Conservation (phyloP, 2,888 invertebrate genomes). For the Idaea straminata region DNA sequence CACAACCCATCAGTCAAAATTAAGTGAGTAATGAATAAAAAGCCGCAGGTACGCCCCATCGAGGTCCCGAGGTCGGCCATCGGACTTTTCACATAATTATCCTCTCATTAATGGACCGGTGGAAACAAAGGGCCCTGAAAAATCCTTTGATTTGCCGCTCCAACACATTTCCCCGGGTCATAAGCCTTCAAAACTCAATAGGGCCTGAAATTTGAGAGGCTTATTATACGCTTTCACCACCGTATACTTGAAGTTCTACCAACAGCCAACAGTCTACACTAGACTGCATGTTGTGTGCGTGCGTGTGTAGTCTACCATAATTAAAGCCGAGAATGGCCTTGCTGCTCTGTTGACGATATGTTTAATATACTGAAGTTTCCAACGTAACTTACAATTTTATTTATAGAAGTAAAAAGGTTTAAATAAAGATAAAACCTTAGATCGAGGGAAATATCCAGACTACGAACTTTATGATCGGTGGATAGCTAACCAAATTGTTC, state of each 20-base stretch:
- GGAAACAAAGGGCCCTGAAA: slow-evolving; percentile 63
- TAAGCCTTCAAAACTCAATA: slow-evolving; percentile 61
- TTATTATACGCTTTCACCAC: slow-evolving; percentile 34
- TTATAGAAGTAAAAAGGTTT: neutral
- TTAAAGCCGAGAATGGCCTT: neutral
- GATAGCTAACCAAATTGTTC: neutral
- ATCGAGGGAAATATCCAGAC: neutral
- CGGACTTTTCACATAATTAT: slow-evolving; percentile 59
- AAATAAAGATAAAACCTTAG: neutral
- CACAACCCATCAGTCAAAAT: slow-evolving; percentile 21
- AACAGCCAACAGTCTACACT: no score
- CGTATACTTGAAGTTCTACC: slow-evolving; percentile 31
- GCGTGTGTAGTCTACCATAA: neutral
- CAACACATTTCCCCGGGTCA: slow-evolving; percentile 68
- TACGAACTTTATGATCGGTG: neutral
- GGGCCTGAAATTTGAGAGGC: slow-evolving; percentile 62
- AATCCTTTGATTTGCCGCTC: slow-evolving; percentile 77
- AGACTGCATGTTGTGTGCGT: slow-evolving; percentile 17
- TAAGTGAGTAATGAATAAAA: slow-evolving; percentile 27
- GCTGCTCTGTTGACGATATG: neutral
- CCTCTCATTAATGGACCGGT: slow-evolving; percentile 55
- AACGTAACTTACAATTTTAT: neutral
- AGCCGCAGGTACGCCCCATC: slow-evolving; percentile 14
- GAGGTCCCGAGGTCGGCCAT: slow-evolving; percentile 28
- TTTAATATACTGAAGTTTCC: neutral